Conservation (phyloP, 2,113 vertebrate genomes). For the Jacana jacana region DNA sequence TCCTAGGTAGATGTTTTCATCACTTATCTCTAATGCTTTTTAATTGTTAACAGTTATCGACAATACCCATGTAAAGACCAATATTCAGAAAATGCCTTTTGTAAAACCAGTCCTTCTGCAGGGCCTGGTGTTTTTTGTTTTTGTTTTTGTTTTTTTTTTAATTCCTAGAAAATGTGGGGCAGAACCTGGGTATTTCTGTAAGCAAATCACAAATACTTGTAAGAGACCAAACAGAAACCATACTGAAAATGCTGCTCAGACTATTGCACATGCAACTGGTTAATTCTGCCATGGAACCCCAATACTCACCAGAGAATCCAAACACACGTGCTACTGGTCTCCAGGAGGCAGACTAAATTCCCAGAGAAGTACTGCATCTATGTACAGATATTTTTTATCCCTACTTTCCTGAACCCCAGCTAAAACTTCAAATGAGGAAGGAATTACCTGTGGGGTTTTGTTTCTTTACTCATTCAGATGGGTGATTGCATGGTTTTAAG, state of each 20-base stretch:
- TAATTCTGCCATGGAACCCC: neutral
- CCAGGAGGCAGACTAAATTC: neutral
- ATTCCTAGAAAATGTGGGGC: neutral
- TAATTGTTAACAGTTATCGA: conserved; percentile 35
- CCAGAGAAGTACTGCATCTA: neutral
- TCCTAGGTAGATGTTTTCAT: conserved; percentile 48
- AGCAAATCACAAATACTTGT: neutral
- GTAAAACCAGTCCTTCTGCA: neutral
- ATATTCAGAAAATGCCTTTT: neutral
- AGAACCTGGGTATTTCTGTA: neutral
- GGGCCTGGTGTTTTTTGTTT: too few relatives aligned
- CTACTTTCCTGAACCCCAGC: neutral
- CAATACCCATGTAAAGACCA: neutral
- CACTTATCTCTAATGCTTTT: conserved; percentile 48
- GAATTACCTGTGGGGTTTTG: neutral
- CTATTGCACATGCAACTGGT: neutral
- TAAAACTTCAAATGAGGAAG: conserved; percentile 13
- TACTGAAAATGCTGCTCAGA: neutral
- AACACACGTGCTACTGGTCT: neutral
- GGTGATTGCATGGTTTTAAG: neutral
- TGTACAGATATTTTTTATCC: neutral
- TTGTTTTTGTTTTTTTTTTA: neutral
- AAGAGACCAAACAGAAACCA: neutral
- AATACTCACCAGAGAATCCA: neutral
- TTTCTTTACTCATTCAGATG: neutral